phyloP scores from a whole-genome alignment of 2,113 vertebrate genomes.

The Siniperca chuatsi region DNA sequence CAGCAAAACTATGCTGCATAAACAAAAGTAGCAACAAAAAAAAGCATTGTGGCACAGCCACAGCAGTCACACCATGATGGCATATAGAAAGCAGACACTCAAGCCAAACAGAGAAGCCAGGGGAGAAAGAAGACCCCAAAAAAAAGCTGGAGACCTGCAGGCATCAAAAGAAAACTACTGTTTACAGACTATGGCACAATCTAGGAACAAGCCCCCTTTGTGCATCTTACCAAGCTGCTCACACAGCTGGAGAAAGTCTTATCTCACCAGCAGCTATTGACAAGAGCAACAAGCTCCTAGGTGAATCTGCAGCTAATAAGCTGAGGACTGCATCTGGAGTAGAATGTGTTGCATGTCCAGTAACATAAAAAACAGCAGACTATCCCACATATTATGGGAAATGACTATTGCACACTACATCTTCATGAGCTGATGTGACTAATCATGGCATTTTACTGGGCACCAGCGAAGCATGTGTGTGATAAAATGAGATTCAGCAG shows the following conservation, averaged over 20 bases:
- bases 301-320: slow-evolving; percentile 32
- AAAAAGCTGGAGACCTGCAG: background rate
- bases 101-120: slow-evolving; percentile 8
- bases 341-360: background rate
- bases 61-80: background rate
- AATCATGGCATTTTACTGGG: slow-evolving; percentile 3
- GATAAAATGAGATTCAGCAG: slow-evolving; percentile 24
- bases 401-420: slow-evolving; percentile 1
- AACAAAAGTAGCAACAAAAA: background rate
- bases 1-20: background rate
- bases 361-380: slow-evolving; percentile 16
- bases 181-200: slow-evolving; percentile 14
- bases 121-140: too few relatives aligned
- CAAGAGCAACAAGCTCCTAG: slow-evolving; percentile 36
- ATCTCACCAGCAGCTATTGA: slow-evolving; percentile 34
- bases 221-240: slow-evolving; percentile 40
- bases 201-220: background rate
- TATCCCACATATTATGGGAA: slow-evolving; percentile 1
- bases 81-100: slow-evolving; percentile 8
- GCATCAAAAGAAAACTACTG: slow-evolving; percentile 9
- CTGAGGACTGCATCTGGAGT: slow-evolving; percentile 9
- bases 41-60: background rate
- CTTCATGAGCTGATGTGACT: slow-evolving; percentile 20
- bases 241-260: slow-evolving; percentile 46
- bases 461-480: background rate